A percentile compares a stretch with the other conserved stretches of the same genome.
These are phyloP conservation scores for Bombus huntii DNA, from an alignment of 1,140 invertebrate species.

Conservation along the genomic window DNA sequence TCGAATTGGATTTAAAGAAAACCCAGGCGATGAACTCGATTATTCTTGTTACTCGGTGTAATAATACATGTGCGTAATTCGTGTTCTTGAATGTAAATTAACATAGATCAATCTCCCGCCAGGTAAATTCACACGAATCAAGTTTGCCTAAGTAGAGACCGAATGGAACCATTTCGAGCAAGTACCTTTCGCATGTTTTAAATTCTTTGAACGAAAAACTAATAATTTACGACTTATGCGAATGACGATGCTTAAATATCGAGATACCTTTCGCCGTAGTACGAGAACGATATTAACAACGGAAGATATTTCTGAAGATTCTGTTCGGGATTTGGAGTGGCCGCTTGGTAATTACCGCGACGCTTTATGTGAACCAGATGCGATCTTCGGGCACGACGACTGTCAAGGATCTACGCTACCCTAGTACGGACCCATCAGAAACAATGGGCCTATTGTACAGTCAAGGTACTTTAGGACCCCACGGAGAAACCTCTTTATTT, in stretches of 20 bases:
- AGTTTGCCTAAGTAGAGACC: background rate
- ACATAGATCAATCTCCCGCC: background rate
- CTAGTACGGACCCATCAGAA: too few relatives aligned
- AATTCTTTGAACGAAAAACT: background rate
- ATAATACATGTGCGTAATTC: background rate
- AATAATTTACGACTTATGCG: background rate
- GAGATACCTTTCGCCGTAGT: too few relatives aligned
- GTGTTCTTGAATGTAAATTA: background rate
- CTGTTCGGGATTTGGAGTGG: too few relatives aligned
- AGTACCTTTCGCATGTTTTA: accelerated
- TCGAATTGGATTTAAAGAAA: background rate
- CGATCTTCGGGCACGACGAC: too few relatives aligned
- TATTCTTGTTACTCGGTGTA: background rate
- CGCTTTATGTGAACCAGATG: too few relatives aligned
- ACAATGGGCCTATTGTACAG: too few relatives aligned
- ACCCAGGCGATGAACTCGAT: background rate
- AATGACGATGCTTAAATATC: background rate
- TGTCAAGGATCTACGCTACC: too few relatives aligned
- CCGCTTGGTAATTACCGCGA: too few relatives aligned
- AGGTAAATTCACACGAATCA: background rate
- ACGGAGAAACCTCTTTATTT: too few relatives aligned
- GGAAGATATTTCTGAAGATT: too few relatives aligned
- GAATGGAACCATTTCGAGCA: background rate
- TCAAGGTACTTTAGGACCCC: too few relatives aligned
- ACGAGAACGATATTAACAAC: too few relatives aligned